Base-by-base conservation (phyloP, 2,113 vertebrate species). In the Xenopus laevis region DNA sequence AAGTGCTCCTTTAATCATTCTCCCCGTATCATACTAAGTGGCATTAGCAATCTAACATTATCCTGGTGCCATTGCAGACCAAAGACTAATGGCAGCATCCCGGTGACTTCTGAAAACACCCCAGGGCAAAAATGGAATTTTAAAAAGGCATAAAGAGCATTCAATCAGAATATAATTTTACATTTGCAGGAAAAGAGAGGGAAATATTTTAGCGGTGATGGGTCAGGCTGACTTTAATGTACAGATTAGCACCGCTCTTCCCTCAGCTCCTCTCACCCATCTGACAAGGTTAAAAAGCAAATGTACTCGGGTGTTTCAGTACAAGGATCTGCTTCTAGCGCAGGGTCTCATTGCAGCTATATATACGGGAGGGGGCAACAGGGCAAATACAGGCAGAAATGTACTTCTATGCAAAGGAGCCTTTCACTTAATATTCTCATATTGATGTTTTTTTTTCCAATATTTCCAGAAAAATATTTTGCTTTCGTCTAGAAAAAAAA, bases 201-300 rank as follows among this genome's bases (percentile, higher is more conserved):
- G 72, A 61, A 74, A 74, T 74, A 61, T 74, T 67, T 67, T 60
- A 68, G 65, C 61, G 23, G 63, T 27, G 64, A 58, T 73, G 71
- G 71, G 71, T 58, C 71, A 40, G 62, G 71, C 16, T 58, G 62
- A 65, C 71, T 65, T 73, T 57, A 74, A 67, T 74, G 63, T 59
- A 21, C 72, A 47, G 44, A 74, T 74, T 74, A 74, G 57, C 40
- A 21, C 16, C 20, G 55, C 55, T 50, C 21, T n/a, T n/a, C n/a
- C n/a, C n/a, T 13, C 20, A 20, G 52, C 72, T 30, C 64, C 66
- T 66, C 57, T 62, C 44, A 21, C 45, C 16, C 40, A 40, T 59
- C 53, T 50, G 72, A 74, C 64, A 67, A 74, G 72, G 72, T 74
- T 74, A 74, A 74, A 74, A 50, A 7, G 65, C 53, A 68, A 74